These are phyloP conservation scores for Chrysolina haemoptera DNA, from an alignment of 2,888 invertebrate genomes.

Conservation along the genomic window DNA sequence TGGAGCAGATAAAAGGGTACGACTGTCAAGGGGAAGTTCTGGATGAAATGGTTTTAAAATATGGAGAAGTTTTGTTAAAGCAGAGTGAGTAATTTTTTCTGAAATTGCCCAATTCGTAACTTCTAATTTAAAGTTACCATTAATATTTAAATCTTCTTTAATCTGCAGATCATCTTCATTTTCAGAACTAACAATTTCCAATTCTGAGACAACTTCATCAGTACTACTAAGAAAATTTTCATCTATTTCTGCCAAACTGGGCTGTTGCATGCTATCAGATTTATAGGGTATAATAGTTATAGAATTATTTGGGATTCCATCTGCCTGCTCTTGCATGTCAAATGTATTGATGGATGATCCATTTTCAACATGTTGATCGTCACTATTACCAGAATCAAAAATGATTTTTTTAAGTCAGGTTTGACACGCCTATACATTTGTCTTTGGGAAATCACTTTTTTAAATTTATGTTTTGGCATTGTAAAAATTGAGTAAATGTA, in stretches of 20 bases:
- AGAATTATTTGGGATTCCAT: conserved; percentile 11
- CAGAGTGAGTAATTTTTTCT: conserved; percentile 21
- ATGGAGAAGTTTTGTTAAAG: conserved; percentile 26
- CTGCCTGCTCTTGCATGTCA: conserved; percentile 11
- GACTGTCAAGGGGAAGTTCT: conserved; percentile 17
- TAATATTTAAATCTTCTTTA: conserved; percentile 14
- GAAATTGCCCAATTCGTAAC: conserved; percentile 11
- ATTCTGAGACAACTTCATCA: conserved; percentile 11
- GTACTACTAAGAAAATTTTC: conserved; percentile 8
- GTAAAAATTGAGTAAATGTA: too few species aligned
- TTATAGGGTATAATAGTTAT: conserved; percentile 11
- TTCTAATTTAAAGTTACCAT: conserved; percentile 9
- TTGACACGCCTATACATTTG: conserved; percentile 8
- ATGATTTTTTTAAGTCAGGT: conserved; percentile 8
- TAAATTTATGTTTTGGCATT: too few species aligned
- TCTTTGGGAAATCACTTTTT: not conserved
- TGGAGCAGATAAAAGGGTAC: conserved; percentile 23
- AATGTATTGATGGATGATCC: conserved; percentile 8
- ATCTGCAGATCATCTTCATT: conserved; percentile 10
- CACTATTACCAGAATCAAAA: conserved; percentile 8
- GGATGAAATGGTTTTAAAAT: conserved; percentile 17
- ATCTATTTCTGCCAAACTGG: conserved; percentile 6
- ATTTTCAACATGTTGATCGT: conserved; percentile 5
- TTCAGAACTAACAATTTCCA: conserved; percentile 7
- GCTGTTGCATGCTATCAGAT: conserved; percentile 11